phyloP scores from a whole-genome alignment of 2,888 invertebrate species.

The Folsomia manolachei region DNA sequence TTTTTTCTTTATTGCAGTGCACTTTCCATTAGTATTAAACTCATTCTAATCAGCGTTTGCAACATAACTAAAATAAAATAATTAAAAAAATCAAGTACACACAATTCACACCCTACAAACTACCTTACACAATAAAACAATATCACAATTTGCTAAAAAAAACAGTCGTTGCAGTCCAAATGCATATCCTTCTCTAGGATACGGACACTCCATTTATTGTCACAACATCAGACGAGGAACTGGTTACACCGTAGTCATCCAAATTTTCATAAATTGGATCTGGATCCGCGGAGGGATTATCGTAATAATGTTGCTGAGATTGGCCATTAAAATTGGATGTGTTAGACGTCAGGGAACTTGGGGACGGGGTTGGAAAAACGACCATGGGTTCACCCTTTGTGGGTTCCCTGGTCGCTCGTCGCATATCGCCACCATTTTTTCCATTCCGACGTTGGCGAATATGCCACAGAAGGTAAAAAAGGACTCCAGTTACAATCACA shows the following conservation, averaged over 20 bases:
- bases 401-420: constrained; percentile 27
- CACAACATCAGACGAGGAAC: constrained; percentile 56
- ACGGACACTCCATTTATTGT: constrained; percentile 87
- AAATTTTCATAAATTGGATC: constrained; percentile 50
- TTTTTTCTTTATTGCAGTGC: not conserved
- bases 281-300: constrained; percentile 41
- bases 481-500: constrained; percentile 30
- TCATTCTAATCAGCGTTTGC: no score
- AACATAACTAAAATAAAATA: not conserved
- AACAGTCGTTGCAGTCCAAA: not conserved
- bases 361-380: constrained; percentile 32
- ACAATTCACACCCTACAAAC: not conserved
- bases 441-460: constrained; percentile 28
- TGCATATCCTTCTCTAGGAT: not conserved
- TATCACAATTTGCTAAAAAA: not conserved
- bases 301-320: constrained; percentile 43
- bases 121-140: no score
- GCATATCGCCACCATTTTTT: constrained; percentile 15
- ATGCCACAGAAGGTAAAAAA: constrained; percentile 29
- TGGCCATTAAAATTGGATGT: constrained; percentile 10
- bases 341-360: not conserved
- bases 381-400: constrained; percentile 44
- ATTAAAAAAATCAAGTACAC: not conserved
- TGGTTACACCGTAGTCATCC: constrained; percentile 46
- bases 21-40: not conserved